Evolutionary conservation across 2,888 invertebrate species (phyloP).

Genomic region (Eurytoma californica): DNA sequence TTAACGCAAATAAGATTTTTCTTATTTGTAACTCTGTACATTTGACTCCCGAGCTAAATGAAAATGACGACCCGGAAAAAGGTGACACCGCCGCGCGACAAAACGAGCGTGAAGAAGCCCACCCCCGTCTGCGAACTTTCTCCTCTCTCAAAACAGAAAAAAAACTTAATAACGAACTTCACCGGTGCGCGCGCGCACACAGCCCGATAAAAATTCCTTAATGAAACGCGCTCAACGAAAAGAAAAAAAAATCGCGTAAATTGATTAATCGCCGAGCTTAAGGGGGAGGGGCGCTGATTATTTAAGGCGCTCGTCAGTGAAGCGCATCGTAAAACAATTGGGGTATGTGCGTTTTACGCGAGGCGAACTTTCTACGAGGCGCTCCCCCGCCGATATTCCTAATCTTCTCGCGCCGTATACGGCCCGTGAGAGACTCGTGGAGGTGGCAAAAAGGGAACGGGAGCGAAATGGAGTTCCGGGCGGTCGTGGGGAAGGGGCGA

Average conservation of each 20-base stretch:
- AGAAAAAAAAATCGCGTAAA: background rate
- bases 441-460: slow-evolving; percentile 1
- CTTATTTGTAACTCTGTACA: too few relatives aligned
- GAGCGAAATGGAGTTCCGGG: background rate
- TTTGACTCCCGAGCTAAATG: too few relatives aligned
- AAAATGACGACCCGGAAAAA: too few relatives aligned
- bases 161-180: slow-evolving; percentile 22
- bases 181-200: background rate
- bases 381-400: slow-evolving; percentile 41
- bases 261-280: background rate
- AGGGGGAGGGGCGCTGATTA: background rate
- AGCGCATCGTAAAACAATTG: slow-evolving; percentile 35
- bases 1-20: too few relatives aligned
- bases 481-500: background rate
- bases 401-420: slow-evolving; percentile 33
- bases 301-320: slow-evolving; percentile 9
- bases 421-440: slow-evolving; percentile 14
- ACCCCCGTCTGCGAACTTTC: slow-evolving; percentile 1
- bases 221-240: slow-evolving; percentile 18
- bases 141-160: background rate
- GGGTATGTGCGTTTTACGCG: background rate
- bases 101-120: background rate
- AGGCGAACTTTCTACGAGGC: slow-evolving; percentile 2
- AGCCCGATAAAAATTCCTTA: slow-evolving; percentile 19
- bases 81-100: background rate